Evolutionary conservation across 2,113 vertebrate genomes (phyloP).

Genomic region (Blennius ocellaris): DNA sequence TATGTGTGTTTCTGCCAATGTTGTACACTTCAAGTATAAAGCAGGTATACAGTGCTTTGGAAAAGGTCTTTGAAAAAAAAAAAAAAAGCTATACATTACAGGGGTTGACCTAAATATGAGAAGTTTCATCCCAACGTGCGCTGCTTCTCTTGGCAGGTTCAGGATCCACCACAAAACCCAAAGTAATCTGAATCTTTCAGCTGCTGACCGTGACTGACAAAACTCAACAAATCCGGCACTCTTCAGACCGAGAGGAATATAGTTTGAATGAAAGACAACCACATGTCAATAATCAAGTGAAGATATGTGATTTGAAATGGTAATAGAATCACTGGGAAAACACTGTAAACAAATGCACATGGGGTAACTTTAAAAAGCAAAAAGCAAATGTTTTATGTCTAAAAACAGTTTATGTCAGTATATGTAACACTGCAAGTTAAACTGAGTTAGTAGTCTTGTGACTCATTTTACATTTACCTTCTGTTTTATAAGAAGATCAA

Average conservation of each 20-base stretch:
- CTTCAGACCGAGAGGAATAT: too few species aligned
- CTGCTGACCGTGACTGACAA: slow-evolving; percentile 24
- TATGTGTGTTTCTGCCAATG: neutral
- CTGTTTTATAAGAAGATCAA: too few species aligned
- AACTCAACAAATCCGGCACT: slow-evolving; percentile 1
- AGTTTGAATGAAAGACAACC: too few species aligned
- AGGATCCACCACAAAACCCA: slow-evolving; percentile 23
- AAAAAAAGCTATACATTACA: slow-evolving; percentile 19
- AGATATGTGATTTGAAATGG: too few species aligned
- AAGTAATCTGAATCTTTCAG: slow-evolving; percentile 35
- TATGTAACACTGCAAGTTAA: too few species aligned
- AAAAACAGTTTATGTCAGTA: neutral
- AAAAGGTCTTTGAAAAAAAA: neutral
- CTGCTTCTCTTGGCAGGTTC: slow-evolving; percentile 47
- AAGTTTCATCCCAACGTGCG: neutral
- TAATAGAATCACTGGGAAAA: too few species aligned
- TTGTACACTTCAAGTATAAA: neutral
- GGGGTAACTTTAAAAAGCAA: too few species aligned
- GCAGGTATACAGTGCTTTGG: slow-evolving; percentile 3
- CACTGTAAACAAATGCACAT: too few species aligned
- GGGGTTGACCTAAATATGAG: slow-evolving; percentile 37
- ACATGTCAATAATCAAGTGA: too few species aligned
- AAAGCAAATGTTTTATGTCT: neutral
- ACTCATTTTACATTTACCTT: too few species aligned
- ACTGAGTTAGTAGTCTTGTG: too few species aligned